A percentile compares a stretch with the other conserved stretches of the same genome.
Conservation (phyloP, 2,797 vertebrate species). For the Tiaroga cobitis region DNA sequence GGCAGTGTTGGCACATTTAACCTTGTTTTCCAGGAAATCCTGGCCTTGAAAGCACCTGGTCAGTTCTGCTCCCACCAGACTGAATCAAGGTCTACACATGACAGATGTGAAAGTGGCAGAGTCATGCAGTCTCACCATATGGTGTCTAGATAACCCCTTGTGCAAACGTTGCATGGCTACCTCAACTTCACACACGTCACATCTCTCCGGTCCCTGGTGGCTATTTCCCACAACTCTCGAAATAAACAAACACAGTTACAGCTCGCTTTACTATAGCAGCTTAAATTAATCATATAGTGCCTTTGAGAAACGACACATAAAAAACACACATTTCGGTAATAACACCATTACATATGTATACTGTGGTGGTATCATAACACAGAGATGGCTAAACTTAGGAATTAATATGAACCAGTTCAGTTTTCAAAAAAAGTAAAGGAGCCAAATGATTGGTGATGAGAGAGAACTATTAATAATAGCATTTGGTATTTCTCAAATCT, state of each 20-base stretch:
- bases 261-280: neutral
- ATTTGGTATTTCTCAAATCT: neutral
- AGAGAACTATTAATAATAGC: neutral
- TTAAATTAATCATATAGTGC: neutral
- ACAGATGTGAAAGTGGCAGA: conserved; percentile 32
- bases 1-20: conserved; percentile 13
- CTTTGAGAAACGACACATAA: conserved; percentile 7
- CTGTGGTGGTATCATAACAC: neutral
- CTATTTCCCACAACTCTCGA: neutral
- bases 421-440: neutral
- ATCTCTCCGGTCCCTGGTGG: neutral
- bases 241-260: conserved; percentile 11
- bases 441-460: neutral
- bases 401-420: neutral
- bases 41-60: conserved; percentile 28
- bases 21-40: conserved; percentile 8
- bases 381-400: too few relatives aligned
- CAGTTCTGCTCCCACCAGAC: conserved; percentile 27
- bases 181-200: neutral
- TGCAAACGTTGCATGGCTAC: conserved; percentile 1
- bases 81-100: conserved; percentile 4
- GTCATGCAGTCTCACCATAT: conserved; percentile 30
- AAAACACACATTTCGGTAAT: neutral
- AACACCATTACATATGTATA: neutral
- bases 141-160: conserved; percentile 25